Percentiles rank a stretch among this genome's conserved stretches.
These are phyloP conservation scores for Gymnodraco acuticeps DNA, from an alignment of 2,797 vertebrate species.

Conservation along the genomic window DNA sequence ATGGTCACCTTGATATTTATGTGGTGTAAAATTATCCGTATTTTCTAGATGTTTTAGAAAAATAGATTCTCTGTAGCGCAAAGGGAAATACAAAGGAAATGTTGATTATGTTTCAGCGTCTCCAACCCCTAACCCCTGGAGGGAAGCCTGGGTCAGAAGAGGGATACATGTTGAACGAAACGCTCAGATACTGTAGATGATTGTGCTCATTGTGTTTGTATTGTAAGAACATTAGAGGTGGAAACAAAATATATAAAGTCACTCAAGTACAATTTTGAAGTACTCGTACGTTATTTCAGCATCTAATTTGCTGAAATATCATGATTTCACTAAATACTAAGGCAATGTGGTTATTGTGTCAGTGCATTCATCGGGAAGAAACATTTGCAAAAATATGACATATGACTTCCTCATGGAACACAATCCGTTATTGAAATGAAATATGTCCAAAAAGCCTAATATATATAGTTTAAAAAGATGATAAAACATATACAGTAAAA, in stretches of 20 bases:
- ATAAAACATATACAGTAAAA: not conserved
- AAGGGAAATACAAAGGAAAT: slow-evolving; percentile 13
- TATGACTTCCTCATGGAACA: not conserved
- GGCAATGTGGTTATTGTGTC: not conserved
- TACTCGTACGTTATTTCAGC: not conserved
- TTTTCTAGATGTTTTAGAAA: slow-evolving; percentile 25
- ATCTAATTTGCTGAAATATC: not conserved
- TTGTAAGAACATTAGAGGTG: slow-evolving; percentile 10
- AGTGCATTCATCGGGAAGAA: not conserved
- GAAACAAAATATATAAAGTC: not conserved
- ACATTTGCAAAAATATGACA: no score
- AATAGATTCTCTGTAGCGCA: slow-evolving; percentile 5
- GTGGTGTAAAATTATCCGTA: slow-evolving; percentile 25
- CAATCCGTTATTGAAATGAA: not conserved
- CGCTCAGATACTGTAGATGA: slow-evolving; percentile 7
- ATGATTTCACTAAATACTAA: not conserved
- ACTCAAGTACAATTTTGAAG: not conserved
- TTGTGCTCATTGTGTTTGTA: slow-evolving; percentile 36
- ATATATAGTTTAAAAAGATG: not conserved
- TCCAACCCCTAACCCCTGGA: slow-evolving; percentile 48
- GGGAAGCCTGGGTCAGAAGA: slow-evolving; percentile 52
- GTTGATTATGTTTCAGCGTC: slow-evolving; percentile 26
- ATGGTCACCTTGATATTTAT: slow-evolving; percentile 47
- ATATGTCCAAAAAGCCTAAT: not conserved
- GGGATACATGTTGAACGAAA: slow-evolving; percentile 37